Evolutionary conservation across 2,888 invertebrate species (phyloP).

Genomic region (Bimastos eiseni): DNA sequence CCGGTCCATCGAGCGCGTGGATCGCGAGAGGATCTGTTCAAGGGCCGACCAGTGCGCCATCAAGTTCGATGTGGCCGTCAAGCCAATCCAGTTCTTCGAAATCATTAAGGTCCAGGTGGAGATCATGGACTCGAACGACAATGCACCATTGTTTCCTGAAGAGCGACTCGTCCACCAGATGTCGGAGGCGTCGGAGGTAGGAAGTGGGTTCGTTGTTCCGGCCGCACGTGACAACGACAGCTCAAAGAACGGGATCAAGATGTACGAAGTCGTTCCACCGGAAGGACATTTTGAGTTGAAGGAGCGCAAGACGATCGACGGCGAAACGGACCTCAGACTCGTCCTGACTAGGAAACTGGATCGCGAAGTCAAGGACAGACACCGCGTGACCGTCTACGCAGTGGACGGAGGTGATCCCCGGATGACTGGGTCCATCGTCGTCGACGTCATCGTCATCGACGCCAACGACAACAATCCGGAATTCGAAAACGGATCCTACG

Average conservation of each 20-base stretch:
- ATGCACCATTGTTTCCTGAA: constrained; percentile 43
- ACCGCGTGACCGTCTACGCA: constrained; percentile 41
- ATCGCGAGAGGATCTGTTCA: constrained; percentile 43
- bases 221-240: constrained; percentile 42
- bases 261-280: constrained; percentile 36
- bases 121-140: constrained; percentile 44
- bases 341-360: constrained; percentile 42
- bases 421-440: constrained; percentile 40
- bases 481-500: constrained; percentile 44
- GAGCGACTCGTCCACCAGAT: constrained; percentile 36
- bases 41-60: constrained; percentile 34
- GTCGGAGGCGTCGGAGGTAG: constrained; percentile 41
- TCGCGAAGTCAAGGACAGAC: constrained; percentile 40
- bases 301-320: constrained; percentile 35
- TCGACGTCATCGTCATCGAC: constrained; percentile 41
- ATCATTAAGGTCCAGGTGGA: constrained; percentile 42
- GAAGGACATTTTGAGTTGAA: constrained; percentile 26
- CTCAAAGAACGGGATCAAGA: constrained; percentile 34
- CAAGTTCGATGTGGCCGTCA: constrained; percentile 41
- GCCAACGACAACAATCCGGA: constrained; percentile 44
- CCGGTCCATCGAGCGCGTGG: constrained; percentile 35
- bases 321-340: constrained; percentile 41
- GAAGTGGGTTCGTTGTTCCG: constrained; percentile 41
- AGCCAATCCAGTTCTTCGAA: constrained; percentile 40
- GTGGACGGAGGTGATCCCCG: constrained; percentile 43